phyloP scores from a whole-genome alignment of 2,113 vertebrate genomes.

The Macquaria australasica region DNA sequence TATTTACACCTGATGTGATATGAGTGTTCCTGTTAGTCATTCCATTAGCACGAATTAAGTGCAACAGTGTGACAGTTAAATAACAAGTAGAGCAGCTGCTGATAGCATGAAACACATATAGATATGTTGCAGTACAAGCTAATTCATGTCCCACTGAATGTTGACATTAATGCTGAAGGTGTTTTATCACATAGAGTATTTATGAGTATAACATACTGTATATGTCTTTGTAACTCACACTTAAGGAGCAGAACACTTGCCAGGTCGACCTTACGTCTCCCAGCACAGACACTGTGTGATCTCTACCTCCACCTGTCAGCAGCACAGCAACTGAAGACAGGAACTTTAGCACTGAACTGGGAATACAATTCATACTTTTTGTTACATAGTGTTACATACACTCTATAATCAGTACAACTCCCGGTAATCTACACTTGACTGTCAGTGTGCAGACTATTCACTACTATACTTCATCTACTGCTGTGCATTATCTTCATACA shows the following conservation, averaged over 20 bases:
- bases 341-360: background rate
- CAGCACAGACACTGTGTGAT: background rate
- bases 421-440: too few relatives aligned
- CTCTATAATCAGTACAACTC: too few relatives aligned
- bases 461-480: too few relatives aligned
- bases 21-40: background rate
- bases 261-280: background rate
- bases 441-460: too few relatives aligned
- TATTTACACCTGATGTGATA: background rate
- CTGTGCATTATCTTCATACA: too few relatives aligned
- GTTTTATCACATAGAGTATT: background rate
- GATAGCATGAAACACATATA: background rate
- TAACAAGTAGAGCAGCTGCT: slow-evolving; percentile 2
- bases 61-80: background rate
- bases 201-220: background rate
- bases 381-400: background rate
- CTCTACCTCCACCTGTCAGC: background rate
- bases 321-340: background rate
- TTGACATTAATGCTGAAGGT: too few relatives aligned
- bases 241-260: background rate
- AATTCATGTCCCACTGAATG: background rate
- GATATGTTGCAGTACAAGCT: background rate
- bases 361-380: too few relatives aligned
- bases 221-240: background rate
- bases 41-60: background rate